These are phyloP conservation scores for Tachycineta bicolor DNA, from an alignment of 2,113 vertebrate genomes.

Conservation along the genomic window DNA sequence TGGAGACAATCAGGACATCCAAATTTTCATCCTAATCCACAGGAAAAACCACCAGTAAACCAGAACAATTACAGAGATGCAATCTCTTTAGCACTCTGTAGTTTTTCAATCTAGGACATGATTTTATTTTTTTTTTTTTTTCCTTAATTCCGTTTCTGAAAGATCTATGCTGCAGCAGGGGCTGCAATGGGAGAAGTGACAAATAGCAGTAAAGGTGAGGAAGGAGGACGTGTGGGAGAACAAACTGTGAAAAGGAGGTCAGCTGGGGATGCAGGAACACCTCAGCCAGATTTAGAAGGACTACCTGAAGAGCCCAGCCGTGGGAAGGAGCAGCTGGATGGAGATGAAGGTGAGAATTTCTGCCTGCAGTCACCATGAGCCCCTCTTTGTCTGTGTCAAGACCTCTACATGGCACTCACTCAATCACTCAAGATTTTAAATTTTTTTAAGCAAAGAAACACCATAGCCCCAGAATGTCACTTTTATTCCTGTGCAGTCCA, in stretches of 20 bases:
- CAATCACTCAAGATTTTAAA: neutral
- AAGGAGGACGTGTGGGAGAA: neutral
- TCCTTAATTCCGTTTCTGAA: neutral
- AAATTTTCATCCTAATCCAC: neutral
- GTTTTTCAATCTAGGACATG: neutral
- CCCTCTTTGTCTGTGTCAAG: neutral
- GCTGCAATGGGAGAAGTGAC: neutral
- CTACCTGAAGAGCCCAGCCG: neutral
- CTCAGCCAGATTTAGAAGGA: neutral
- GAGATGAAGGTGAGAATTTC: neutral
- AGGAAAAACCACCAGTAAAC: neutral
- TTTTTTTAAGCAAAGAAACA: neutral
- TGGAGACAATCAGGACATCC: neutral
- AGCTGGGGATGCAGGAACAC: fast-evolving
- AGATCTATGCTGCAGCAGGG: neutral
- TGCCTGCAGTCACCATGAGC: neutral
- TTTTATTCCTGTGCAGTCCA: neutral
- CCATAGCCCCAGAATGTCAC: neutral
- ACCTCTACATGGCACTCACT: neutral
- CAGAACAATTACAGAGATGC: neutral
- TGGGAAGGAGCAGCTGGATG: neutral
- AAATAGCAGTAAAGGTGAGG: neutral
- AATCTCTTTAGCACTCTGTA: neutral
- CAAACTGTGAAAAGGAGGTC: neutral
- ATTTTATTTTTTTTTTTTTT: neutral